Conservation (phyloP, 2,113 vertebrate genomes). For the Columba janthina region DNA sequence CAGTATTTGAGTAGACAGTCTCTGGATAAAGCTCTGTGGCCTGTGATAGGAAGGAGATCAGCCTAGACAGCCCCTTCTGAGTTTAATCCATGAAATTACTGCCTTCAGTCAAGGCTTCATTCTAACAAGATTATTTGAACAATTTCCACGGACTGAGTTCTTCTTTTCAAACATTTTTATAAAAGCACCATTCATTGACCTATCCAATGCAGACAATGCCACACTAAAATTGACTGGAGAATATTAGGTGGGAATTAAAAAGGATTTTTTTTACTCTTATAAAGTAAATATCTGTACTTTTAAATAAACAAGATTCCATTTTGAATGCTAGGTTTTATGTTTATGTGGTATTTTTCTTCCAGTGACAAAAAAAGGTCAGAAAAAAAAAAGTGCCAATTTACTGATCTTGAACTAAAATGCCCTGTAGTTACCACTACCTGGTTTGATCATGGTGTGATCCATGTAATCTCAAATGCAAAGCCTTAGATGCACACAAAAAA, state of each 20-base stretch:
- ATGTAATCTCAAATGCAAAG: neutral
- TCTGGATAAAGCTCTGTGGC: neutral
- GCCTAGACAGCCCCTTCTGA: neutral
- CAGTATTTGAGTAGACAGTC: neutral
- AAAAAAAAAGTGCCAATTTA: neutral
- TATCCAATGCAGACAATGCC: conserved; percentile 14
- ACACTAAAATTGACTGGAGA: conserved; percentile 29
- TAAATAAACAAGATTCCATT: neutral
- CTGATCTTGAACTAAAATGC: neutral
- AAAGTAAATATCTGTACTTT: neutral
- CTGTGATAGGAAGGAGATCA: neutral
- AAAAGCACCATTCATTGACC: conserved; percentile 33
- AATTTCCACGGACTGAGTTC: conserved; percentile 29
- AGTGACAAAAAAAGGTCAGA: neutral
- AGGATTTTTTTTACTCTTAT: neutral
- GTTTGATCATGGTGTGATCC: neutral
- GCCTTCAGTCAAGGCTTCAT: conserved; percentile 40
- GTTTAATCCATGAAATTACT: conserved; percentile 50
- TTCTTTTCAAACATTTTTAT: conserved; percentile 28
- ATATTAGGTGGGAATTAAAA: neutral
- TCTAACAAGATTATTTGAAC: conserved; percentile 53
- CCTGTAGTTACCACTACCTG: neutral
- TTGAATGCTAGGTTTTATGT: neutral
- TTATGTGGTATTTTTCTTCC: neutral
- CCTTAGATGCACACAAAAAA: neutral